phyloP scores from a whole-genome alignment of 2,113 vertebrate species.

The Otis tarda region DNA sequence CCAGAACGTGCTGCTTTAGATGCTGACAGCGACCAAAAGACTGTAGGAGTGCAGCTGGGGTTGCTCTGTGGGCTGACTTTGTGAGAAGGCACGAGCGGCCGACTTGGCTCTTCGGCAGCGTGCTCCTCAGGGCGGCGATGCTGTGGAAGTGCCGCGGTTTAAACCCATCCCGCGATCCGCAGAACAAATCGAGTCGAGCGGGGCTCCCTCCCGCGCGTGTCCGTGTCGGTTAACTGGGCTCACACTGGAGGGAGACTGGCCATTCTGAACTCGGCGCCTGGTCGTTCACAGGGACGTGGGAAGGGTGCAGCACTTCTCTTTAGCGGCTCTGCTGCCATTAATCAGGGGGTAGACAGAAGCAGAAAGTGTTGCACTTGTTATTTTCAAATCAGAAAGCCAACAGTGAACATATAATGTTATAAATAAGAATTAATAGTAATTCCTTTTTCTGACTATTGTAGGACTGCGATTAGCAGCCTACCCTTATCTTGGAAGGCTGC shows the following conservation, averaged over 20 bases:
- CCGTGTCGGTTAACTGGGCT: not conserved
- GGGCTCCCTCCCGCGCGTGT: not conserved
- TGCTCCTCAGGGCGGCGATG: not conserved
- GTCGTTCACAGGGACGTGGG: not conserved
- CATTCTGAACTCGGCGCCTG: accelerated
- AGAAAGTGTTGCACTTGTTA: not conserved
- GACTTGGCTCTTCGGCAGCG: accelerated
- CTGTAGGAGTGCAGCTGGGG: accelerated
- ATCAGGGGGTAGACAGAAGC: not conserved
- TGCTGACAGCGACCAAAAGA: accelerated
- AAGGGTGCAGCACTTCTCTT: not conserved
- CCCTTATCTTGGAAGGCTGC: not conserved
- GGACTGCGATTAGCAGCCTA: not conserved
- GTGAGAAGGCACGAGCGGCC: not conserved
- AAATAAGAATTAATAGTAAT: not conserved
- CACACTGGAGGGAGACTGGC: not conserved
- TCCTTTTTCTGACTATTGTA: not conserved
- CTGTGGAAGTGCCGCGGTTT: too few species aligned
- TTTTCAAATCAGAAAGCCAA: not conserved
- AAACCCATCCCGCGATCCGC: not conserved
- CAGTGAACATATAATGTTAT: not conserved
- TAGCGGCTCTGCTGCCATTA: not conserved
- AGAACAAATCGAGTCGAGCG: accelerated
- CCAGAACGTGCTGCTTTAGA: not conserved
- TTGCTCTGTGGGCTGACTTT: accelerated